Base-by-base conservation (phyloP, 2,888 invertebrate species). In the Amblyjoppa proteus region DNA sequence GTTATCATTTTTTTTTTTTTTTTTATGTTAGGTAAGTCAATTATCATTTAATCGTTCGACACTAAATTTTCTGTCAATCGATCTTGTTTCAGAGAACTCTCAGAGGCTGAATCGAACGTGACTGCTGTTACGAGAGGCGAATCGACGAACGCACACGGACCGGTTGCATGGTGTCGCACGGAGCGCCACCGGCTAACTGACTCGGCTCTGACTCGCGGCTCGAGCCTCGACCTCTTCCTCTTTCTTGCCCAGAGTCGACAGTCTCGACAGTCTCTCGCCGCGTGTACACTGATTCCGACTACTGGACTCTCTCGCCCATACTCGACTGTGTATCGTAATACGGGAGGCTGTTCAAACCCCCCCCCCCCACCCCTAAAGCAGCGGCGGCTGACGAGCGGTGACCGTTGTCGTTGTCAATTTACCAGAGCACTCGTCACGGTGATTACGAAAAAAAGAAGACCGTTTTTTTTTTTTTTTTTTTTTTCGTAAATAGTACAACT, bases 161-260 rank as follows among this genome's bases (percentile, higher is more conserved):
- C 66, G 75, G 76, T 66, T 79, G 68, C 84, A 77, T 89, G 88
- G 81, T 90, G 85, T 87, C 89, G 88, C 88, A 84, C 87, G 88
- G 89, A 91, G 86, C 88, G 91, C 91, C 91, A 91, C 89, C 90
- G 91, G 90, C 89, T 90, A 90, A 92, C 92, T 91, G 92, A 90
- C 88, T 87, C 66, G 73, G 68, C 79, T 77, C 74, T 70, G 61
- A 70, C 70, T 76, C 66, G 66, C 34, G 20, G 71, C 81, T 78
- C 76, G 71, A 79, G 61, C 45, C 56, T 49, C 64, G 73, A 70
- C 83, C 85, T 56, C 76, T 77, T 68, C 53, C 66, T 77, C 68
- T 68, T 31, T 77, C 77, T 41, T 56, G 28, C 38, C 68, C 25
- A 28, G 25, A 49, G 75, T 38, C 66, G 45, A 13, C 41, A 51